Evolutionary conservation across 1,140 invertebrate species (phyloP).

Genomic region (Hyles euphorbiae): DNA sequence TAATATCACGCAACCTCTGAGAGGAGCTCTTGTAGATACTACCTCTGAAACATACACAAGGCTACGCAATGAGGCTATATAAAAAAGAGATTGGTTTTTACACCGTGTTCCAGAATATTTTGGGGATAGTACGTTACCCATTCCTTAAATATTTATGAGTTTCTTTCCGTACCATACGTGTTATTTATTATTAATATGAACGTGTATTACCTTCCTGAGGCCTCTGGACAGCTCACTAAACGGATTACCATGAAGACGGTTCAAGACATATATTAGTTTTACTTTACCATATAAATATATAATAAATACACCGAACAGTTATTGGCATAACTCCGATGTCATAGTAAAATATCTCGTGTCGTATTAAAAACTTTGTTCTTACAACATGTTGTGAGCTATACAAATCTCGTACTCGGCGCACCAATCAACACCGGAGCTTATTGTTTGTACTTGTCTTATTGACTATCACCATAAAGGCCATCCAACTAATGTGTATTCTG

Average conservation of each 20-base stretch:
- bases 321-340: too few relatives aligned
- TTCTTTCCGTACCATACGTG: conserved; percentile 8
- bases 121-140: conserved; percentile 1
- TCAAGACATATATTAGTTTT: background rate
- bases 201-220: conserved; percentile 3
- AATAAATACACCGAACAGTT: too few relatives aligned
- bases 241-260: conserved; percentile 6
- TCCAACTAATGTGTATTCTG: too few relatives aligned
- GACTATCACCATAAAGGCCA: too few relatives aligned
- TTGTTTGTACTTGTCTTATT: too few relatives aligned
- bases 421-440: too few relatives aligned
- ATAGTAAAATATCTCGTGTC: too few relatives aligned
- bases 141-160: conserved; percentile 11
- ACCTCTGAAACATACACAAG: conserved; percentile 9
- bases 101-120: conserved; percentile 12
- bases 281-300: too few relatives aligned
- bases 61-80: conserved; percentile 15
- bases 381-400: too few relatives aligned
- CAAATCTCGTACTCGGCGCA: too few relatives aligned
- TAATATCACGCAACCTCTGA: background rate
- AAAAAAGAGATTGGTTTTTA: conserved; percentile 11
- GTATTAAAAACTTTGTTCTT: too few relatives aligned
- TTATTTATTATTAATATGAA: conserved; percentile 5
- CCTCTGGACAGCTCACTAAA: conserved; percentile 6
- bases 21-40: background rate